These are phyloP conservation scores for Carabus problematicus DNA, from an alignment of 2,888 invertebrate genomes.

Conservation along the genomic window DNA sequence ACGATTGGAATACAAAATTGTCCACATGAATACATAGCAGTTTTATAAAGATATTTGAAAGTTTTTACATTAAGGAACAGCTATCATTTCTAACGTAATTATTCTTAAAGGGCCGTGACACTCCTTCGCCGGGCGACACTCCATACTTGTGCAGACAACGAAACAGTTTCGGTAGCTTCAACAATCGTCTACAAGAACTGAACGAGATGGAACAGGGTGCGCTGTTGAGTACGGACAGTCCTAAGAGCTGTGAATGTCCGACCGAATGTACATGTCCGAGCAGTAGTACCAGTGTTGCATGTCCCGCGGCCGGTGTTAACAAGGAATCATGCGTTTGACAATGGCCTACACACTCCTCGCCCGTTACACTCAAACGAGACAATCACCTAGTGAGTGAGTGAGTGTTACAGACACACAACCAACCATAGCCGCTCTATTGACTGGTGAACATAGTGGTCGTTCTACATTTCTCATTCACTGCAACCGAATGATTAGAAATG, in stretches of 20 bases:
- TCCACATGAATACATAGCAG: too few relatives aligned
- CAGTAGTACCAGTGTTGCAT: neutral
- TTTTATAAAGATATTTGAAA: too few relatives aligned
- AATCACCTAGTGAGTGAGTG: slow-evolving; percentile 13
- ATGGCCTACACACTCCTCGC: slow-evolving; percentile 43
- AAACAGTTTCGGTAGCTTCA: slow-evolving; percentile 67
- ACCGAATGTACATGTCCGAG: slow-evolving; percentile 22
- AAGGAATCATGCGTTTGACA: slow-evolving; percentile 55
- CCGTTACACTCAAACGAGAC: slow-evolving; percentile 1
- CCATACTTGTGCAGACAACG: slow-evolving; percentile 84
- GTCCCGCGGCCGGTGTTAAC: slow-evolving; percentile 9
- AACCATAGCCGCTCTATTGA: too few relatives aligned
- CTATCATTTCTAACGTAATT: too few relatives aligned
- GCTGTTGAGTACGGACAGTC: slow-evolving; percentile 54
- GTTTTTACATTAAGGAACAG: too few relatives aligned
- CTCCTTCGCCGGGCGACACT: slow-evolving; percentile 80
- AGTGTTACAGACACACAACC: neutral
- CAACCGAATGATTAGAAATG: too few relatives aligned
- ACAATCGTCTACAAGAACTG: slow-evolving; percentile 56
- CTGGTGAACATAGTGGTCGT: too few relatives aligned
- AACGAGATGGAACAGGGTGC: slow-evolving; percentile 63
- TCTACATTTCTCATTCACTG: too few relatives aligned
- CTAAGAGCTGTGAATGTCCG: slow-evolving; percentile 45
- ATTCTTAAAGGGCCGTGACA: slow-evolving; percentile 63
- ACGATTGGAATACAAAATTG: too few relatives aligned